Evolutionary conservation across 1,140 invertebrate genomes (phyloP).

Genomic region (Rhyzopertha dominica): DNA sequence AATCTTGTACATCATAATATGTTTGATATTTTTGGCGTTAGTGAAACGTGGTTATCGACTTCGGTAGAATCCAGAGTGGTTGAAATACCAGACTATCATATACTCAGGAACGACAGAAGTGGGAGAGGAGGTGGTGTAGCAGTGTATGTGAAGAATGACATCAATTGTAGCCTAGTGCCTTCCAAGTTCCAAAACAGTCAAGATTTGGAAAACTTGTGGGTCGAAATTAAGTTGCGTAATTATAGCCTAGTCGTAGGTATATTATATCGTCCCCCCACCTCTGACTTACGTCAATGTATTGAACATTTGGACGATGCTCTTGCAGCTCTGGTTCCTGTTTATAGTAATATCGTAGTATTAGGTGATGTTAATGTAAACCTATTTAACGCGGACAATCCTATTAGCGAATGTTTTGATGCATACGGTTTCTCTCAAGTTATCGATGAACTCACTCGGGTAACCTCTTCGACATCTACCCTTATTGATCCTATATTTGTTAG

Average conservation of each 20-base stretch:
- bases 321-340: too few relatives aligned
- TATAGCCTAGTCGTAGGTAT: not conserved
- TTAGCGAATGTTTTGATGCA: too few relatives aligned
- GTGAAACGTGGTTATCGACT: slow-evolving; percentile 9
- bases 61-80: not conserved
- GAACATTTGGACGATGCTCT: not conserved
- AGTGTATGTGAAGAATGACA: slow-evolving; percentile 2
- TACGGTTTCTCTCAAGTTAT: too few relatives aligned
- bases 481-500: too few relatives aligned
- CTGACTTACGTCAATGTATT: not conserved
- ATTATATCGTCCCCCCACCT: slow-evolving; percentile 1
- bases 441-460: too few relatives aligned
- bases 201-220: not conserved
- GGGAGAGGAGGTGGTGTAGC: slow-evolving; percentile 9
- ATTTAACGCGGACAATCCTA: too few relatives aligned
- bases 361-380: too few relatives aligned
- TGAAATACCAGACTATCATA: slow-evolving; percentile 6
- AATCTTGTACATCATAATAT: not conserved
- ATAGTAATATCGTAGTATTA: too few relatives aligned
- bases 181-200: not conserved
- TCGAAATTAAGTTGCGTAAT: not conserved
- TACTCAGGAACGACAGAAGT: slow-evolving; percentile 9
- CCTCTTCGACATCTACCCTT: too few relatives aligned
- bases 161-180: not conserved
- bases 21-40: slow-evolving; percentile 6